phyloP scores from a whole-genome alignment of 2,113 vertebrate species.

The Axis porcinus region DNA sequence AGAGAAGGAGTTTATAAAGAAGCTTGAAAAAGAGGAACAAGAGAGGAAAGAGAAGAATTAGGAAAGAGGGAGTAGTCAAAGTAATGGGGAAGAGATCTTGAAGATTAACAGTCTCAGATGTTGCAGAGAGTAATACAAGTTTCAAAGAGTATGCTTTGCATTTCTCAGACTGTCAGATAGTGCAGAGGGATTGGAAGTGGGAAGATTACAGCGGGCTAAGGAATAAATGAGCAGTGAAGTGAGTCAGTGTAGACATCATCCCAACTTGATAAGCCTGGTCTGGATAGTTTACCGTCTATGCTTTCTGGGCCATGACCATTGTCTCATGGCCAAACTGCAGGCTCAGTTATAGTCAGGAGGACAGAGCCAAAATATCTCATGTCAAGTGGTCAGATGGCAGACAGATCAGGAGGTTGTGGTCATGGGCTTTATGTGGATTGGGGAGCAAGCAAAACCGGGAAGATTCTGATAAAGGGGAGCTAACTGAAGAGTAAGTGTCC shows the following conservation, averaged over 20 bases:
- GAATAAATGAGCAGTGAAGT: neutral
- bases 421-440: neutral
- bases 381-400: neutral
- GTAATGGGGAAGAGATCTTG: neutral
- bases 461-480: neutral
- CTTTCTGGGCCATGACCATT: neutral
- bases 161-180: neutral
- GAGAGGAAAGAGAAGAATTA: neutral
- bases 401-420: neutral
- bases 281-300: neutral
- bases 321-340: neutral
- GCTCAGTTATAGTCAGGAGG: neutral
- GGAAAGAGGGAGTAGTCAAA: neutral
- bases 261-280: neutral
- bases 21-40: neutral
- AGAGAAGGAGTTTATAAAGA: neutral
- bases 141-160: neutral
- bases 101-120: neutral
- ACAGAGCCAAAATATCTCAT: neutral
- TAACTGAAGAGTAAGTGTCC: neutral
- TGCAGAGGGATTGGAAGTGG: too few species aligned
- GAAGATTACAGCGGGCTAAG: neutral
- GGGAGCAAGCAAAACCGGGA: neutral
- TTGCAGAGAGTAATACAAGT: neutral
- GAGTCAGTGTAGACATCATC: neutral